Percentiles rank a stretch among this genome's conserved stretches.
Evolutionary conservation across 2,113 vertebrate species (phyloP).

Genomic region (Petroica traversi): DNA sequence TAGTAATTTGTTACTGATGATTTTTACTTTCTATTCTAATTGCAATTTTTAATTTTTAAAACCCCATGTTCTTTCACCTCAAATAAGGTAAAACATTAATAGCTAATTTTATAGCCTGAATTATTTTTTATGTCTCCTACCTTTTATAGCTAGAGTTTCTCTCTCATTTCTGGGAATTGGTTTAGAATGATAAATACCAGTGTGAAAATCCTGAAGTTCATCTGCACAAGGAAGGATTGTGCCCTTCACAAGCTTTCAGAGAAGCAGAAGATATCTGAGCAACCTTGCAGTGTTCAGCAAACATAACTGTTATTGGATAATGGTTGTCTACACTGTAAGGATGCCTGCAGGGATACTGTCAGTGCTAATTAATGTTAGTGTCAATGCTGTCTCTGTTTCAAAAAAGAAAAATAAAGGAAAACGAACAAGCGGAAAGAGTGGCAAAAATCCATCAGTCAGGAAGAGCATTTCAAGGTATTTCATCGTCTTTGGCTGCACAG

Average conservation of each 20-base stretch:
- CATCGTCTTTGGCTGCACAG: not conserved
- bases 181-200: not conserved
- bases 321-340: not conserved
- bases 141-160: not conserved
- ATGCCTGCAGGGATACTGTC: slow-evolving; percentile 35
- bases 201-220: not conserved
- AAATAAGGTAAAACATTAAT: not conserved
- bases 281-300: not conserved
- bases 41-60: not conserved
- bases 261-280: not conserved
- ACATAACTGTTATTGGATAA: not conserved
- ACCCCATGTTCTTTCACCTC: not conserved
- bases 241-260: not conserved
- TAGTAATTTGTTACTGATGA: not conserved
- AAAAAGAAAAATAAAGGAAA: not conserved
- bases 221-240: not conserved
- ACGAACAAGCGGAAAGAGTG: not conserved
- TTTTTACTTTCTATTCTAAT: not conserved
- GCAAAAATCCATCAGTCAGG: not conserved
- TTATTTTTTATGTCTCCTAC: not conserved
- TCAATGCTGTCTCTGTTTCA: not conserved
- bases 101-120: not conserved
- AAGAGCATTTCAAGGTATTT: not conserved
- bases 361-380: slow-evolving; percentile 11
- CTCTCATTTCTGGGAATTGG: not conserved